Conservation (phyloP, 1,140 invertebrate genomes). For the Hypsibius dujardini region DNA sequence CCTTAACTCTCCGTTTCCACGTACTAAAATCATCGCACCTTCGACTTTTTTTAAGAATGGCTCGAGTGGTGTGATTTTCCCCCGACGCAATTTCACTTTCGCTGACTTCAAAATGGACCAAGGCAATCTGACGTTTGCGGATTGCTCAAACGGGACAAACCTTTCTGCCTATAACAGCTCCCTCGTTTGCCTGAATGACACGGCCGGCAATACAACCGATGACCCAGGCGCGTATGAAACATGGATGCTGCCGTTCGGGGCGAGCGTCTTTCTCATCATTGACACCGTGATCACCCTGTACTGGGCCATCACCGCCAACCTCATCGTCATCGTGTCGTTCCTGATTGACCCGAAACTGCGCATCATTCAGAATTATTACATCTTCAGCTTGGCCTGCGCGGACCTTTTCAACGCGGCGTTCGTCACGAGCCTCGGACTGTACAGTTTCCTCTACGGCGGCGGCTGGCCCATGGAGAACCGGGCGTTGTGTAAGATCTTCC, state of each 20-base stretch:
- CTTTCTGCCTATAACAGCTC: no score
- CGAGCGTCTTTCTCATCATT: background rate
- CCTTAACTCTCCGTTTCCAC: no score
- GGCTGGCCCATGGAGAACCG: background rate
- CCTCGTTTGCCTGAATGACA: no score
- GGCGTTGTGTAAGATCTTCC: background rate
- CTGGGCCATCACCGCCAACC: background rate
- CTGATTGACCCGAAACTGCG: slow-evolving; percentile 8
- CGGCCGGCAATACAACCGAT: no score
- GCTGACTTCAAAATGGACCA: no score
- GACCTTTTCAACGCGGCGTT: slow-evolving; percentile 1
- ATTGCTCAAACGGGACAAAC: no score
- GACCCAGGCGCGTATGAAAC: no score
- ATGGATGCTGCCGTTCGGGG: background rate
- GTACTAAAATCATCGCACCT: no score
- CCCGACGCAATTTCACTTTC: no score
- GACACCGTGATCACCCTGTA: background rate
- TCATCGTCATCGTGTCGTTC: background rate
- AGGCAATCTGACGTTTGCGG: no score
- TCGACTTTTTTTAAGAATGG: no score
- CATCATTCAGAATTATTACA: slow-evolving; percentile 10
- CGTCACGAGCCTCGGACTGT: background rate
- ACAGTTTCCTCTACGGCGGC: background rate
- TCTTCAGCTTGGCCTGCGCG: slow-evolving; percentile 9
- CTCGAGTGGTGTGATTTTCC: no score